Conservation (phyloP, 2,888 invertebrate species). For the Folsomia manolachei region DNA sequence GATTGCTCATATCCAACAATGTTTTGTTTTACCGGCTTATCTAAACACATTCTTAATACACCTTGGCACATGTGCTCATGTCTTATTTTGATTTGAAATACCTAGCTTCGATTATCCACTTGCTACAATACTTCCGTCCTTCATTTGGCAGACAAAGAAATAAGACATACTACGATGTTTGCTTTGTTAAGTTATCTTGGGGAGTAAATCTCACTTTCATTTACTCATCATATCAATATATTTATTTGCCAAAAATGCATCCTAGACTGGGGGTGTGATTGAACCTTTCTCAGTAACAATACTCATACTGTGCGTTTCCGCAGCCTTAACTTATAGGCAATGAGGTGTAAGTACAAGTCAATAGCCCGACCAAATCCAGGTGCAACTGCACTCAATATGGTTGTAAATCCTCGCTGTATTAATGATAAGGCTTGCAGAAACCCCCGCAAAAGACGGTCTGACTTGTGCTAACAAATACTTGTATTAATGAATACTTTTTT, state of each 20-base stretch:
- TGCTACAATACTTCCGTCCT: neutral
- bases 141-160: no score
- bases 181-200: no score
- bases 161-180: no score
- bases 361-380: neutral
- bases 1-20: neutral
- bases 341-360: no score
- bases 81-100: neutral
- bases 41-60: no score
- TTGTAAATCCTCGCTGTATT: no score
- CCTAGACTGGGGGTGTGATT: neutral
- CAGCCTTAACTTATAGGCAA: no score
- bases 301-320: no score
- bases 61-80: neutral
- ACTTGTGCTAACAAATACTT: no score
- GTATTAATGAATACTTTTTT: no score
- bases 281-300: no score
- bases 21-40: no score
- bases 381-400: neutral
- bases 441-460: neutral
- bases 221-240: neutral
- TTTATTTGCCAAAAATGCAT: neutral
- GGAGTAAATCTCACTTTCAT: slow-evolving; percentile 7
- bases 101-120: neutral
- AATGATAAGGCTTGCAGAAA: neutral